Conservation (phyloP, 2,113 vertebrate genomes). For the Elachura formosa region DNA sequence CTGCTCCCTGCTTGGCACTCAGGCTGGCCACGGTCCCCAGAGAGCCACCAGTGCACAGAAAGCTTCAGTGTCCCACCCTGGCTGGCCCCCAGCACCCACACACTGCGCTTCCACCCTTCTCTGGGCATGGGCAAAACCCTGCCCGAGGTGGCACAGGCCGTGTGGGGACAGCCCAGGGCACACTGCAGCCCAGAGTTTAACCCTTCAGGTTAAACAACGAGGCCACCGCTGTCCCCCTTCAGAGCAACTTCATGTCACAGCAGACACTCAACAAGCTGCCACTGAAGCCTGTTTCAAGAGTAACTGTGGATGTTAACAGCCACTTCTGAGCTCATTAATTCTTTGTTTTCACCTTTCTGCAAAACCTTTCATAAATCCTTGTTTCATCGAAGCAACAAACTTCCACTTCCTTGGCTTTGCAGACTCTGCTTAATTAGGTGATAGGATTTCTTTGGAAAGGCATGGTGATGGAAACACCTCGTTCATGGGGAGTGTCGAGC, state of each 20-base stretch:
- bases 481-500: neutral
- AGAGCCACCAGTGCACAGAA: neutral
- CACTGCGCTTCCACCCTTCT: neutral
- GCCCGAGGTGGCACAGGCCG: neutral
- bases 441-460: conserved; percentile 36
- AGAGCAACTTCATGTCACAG: neutral
- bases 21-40: rapidly evolving
- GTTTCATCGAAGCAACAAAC: neutral
- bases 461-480: conserved; percentile 47
- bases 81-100: neutral
- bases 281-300: neutral
- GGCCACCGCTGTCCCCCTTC: neutral
- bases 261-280: neutral
- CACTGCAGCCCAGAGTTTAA: neutral
- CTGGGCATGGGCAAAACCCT: neutral
- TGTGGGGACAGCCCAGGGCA: neutral
- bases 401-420: conserved; percentile 13
- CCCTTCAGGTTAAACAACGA: neutral
- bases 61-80: neutral
- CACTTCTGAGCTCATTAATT: neutral
- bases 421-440: conserved; percentile 35
- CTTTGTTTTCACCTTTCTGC: neutral
- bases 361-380: neutral
- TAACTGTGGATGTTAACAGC: neutral
- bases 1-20: neutral